Evolutionary conservation across 2,888 invertebrate genomes (phyloP), one percentile per base, ranked within the genome.

Genomic region (Sarcophaga subvicina): DNA sequence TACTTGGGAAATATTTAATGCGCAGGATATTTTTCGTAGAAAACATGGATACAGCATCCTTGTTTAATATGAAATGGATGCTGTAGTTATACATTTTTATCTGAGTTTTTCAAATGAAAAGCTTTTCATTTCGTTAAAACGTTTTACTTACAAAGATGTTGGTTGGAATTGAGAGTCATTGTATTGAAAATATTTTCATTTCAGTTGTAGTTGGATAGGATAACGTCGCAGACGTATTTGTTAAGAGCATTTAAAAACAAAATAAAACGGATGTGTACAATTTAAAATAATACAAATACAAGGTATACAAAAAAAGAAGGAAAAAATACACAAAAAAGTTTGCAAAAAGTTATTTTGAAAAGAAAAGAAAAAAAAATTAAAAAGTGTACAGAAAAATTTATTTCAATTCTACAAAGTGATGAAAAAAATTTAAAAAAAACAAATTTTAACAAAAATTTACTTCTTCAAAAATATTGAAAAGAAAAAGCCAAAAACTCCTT

Each of bases 151-250:
- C 0, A 10, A n/a, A 37, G 45, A 69, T 69, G 45, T 45, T 45
- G 37, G 4, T 2, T 59, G 10, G 20, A 62, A 75, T 75, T 82
- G 82, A 85, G 85, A 85, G 82, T 25, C 60, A 67, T 80, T 66
- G 71, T 47, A 77, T 67, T 78, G 80, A 69, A 80, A 89, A 89
- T 54, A 88, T 87, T 90, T 89, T 89, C 89, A 78, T 86, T 91
- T 93, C 92, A 93, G 93, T 93, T 92, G 92, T 92, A 93, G 93
- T 91, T 93, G 93, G 92, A 91, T 93, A 93, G 93, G 92, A 91
- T 91, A 93, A 91, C 92, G 90, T 90, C 90, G 91, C 88, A 91
- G 92, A 91, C 92, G 89, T 84, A 71, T 73, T 80, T 73, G 64
- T 71, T 88, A 88, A 90, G 91, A 70, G 79, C 63, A 45, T 66